These are phyloP conservation scores for Zaprionus ghesquierei DNA, from an alignment of 1,140 invertebrate species.

Conservation along the genomic window DNA sequence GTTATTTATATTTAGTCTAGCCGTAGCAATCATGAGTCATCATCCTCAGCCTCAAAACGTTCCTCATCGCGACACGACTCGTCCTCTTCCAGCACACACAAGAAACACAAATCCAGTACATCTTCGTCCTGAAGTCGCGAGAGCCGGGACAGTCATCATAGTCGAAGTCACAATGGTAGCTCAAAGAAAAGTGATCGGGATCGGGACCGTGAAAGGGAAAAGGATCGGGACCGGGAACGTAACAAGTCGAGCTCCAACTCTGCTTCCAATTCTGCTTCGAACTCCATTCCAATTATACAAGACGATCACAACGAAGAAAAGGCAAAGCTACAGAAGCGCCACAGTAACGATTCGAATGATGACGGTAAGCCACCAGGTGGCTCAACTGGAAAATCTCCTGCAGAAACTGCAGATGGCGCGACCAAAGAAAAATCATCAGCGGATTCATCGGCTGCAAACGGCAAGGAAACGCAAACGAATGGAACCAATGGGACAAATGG, in stretches of 20 bases:
- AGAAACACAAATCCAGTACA: conserved; percentile 65
- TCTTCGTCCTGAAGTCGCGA: conserved; percentile 46
- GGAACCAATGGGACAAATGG: conserved; percentile 46
- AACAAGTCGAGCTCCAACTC: conserved; percentile 54
- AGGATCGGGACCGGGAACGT: conserved; percentile 9
- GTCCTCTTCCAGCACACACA: conserved; percentile 47
- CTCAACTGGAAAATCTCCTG: neutral
- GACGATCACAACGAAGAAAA: conserved; percentile 70
- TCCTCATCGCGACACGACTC: conserved; percentile 57
- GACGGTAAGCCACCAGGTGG: conserved; percentile 57
- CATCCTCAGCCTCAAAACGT: conserved; percentile 41
- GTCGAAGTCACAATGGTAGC: conserved; percentile 52
- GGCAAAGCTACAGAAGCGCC: conserved; percentile 52
- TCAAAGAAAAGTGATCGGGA: conserved; percentile 48
- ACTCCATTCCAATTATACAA: conserved; percentile 27
- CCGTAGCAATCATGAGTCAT: conserved; percentile 54
- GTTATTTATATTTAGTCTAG: conserved; percentile 33
- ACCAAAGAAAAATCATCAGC: conserved; percentile 18
- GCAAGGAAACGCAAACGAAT: conserved; percentile 40
- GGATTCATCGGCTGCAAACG: conserved; percentile 37
- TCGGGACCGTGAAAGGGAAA: conserved; percentile 32
- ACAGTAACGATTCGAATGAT: conserved; percentile 76
- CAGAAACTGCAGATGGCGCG: conserved; percentile 5
- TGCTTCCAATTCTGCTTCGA: conserved; percentile 18
- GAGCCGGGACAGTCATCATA: conserved; percentile 37